phyloP scores from a whole-genome alignment of 2,888 invertebrate species.

The Nephrotoma appendiculata region DNA sequence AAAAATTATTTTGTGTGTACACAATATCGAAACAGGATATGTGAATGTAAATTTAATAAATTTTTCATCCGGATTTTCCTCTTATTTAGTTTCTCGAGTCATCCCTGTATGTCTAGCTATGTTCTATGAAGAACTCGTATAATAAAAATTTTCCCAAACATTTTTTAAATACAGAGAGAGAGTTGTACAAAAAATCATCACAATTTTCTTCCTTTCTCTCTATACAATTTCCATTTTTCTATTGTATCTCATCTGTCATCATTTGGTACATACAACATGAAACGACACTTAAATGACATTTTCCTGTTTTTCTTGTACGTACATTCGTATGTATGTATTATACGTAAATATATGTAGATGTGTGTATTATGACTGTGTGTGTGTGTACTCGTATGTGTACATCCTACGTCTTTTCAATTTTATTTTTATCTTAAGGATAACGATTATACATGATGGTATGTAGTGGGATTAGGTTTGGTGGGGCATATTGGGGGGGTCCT shows the following conservation, averaged over 20 bases:
- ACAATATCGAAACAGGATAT: not conserved
- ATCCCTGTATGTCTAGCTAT: not conserved
- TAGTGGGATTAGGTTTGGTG: not conserved
- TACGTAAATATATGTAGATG: not conserved
- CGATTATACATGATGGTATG: not conserved
- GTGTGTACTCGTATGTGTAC: not conserved
- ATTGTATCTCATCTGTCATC: constrained; percentile 3
- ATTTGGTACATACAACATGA: not conserved
- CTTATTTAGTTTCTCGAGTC: not conserved
- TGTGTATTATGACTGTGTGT: not conserved
- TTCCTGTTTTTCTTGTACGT: not conserved
- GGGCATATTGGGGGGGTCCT: too few species aligned
- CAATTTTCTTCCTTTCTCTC: not conserved
- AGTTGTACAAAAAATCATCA: not conserved
- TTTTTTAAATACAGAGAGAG: not conserved
- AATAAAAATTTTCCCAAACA: not conserved
- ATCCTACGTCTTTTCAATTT: not conserved
- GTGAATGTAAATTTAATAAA: not conserved
- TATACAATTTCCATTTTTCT: not conserved
- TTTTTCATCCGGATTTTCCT: not conserved
- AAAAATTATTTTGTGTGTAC: not conserved
- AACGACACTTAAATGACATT: constrained; percentile 2
- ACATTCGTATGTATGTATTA: not conserved
- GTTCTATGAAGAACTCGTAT: not conserved
- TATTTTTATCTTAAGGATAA: not conserved